A percentile compares a stretch with the other conserved stretches of the same genome.
phyloP scores from a whole-genome alignment of 2,113 vertebrate genomes.

The Suncus etruscus region DNA sequence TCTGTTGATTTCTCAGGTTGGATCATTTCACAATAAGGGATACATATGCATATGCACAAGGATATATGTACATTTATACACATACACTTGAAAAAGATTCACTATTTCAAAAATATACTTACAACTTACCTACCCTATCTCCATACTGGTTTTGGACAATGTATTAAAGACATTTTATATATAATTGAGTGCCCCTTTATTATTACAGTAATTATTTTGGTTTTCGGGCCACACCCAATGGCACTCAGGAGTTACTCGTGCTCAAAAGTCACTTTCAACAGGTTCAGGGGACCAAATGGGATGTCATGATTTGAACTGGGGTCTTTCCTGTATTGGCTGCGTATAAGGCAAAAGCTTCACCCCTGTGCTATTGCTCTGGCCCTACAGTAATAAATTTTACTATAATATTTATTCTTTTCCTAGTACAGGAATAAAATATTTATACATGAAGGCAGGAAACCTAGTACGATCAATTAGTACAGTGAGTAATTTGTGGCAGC shows the following conservation, averaged over 20 bases:
- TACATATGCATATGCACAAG: not conserved
- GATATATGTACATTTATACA: not conserved
- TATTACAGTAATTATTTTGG: too few relatives aligned
- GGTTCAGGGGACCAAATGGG: too few relatives aligned
- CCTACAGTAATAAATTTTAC: not conserved
- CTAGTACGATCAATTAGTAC: conserved; percentile 40
- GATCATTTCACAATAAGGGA: conserved; percentile 6
- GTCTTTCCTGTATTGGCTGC: too few relatives aligned
- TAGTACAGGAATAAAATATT: not conserved
- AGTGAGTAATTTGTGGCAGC: not conserved
- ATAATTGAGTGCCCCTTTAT: not conserved
- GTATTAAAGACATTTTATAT: conserved; percentile 30
- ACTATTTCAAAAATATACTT: not conserved
- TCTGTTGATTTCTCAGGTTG: not conserved
- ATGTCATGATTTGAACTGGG: too few relatives aligned
- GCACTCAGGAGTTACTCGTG: too few relatives aligned
- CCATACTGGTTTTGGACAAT: not conserved
- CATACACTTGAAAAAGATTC: not conserved
- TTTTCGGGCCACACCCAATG: too few relatives aligned
- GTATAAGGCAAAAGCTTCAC: too few relatives aligned
- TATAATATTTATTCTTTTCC: not conserved
- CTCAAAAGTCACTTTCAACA: too few relatives aligned
- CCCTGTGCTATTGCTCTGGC: too few relatives aligned
- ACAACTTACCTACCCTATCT: not conserved
- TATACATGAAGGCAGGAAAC: conserved; percentile 27